phyloP scores from a whole-genome alignment of 2,113 vertebrate species.

The Dasypus novemcinctus region DNA sequence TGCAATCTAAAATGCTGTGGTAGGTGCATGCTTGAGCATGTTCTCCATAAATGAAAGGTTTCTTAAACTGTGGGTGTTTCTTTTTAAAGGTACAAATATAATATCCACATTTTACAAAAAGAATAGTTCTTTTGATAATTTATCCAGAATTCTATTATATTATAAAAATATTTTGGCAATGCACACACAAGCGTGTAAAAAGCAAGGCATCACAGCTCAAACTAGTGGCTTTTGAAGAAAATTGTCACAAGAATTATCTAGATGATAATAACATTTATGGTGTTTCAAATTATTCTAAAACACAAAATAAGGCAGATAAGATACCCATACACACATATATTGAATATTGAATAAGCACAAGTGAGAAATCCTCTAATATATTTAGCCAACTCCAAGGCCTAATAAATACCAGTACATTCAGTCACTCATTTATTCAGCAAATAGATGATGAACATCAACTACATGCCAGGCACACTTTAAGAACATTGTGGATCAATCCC shows the following conservation, averaged over 20 bases:
- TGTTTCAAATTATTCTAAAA: background rate
- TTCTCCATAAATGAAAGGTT: background rate
- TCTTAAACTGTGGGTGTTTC: background rate
- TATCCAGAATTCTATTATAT: constrained; percentile 28
- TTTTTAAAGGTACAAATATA: constrained; percentile 26
- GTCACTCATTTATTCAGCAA: background rate
- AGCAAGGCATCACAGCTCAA: background rate
- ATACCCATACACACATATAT: background rate
- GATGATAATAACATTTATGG: background rate
- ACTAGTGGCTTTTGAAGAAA: constrained; percentile 16
- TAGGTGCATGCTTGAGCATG: background rate
- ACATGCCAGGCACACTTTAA: background rate
- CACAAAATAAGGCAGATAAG: background rate
- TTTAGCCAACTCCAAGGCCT: background rate
- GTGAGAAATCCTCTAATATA: background rate
- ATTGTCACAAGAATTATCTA: background rate
- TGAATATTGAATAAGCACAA: background rate
- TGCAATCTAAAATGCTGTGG: background rate
- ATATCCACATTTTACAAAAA: background rate
- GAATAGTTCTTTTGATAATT: constrained; percentile 7
- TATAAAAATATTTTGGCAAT: constrained; percentile 44
- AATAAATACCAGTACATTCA: background rate
- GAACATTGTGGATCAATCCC: background rate
- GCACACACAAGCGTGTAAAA: background rate
- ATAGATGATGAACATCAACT: background rate